Base-by-base conservation (phyloP, 2,888 invertebrate species). In the Parascotia fuliginaria region DNA sequence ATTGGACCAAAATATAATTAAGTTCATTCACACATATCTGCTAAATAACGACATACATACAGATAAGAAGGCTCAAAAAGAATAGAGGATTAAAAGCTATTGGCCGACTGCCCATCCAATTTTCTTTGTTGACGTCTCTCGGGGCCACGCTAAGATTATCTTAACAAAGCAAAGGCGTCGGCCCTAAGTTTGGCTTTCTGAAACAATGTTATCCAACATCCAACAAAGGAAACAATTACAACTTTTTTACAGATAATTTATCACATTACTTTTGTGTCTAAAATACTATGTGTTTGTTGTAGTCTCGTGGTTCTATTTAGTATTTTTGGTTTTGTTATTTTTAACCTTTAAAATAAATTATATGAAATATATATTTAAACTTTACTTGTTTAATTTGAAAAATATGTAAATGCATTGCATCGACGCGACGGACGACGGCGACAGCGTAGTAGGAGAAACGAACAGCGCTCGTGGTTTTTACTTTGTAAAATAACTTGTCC, bases 41-140 rank as follows among this genome's bases (percentile, higher is more conserved):
- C 60, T 71, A 72, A 75, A 80, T 76, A 82, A 82, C 71, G 79
- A 80, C 77, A 67, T 76, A 81, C 81, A 80, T 78, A 75, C 63
- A 83, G 88, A 88, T 87, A 89, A 86, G 77, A 74, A 80, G 81
- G 86, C 85, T 85, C 85, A 86, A 89, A 89, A 88, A 87, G 85
- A 87, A 81, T 83, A 66, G 71, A 77, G 83, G 84, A 90, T 89
- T 91, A 89, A 89, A 88, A 87, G 87, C 84, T 82, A 91, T 89
- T 90, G 90, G 89, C 89, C 80, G 83, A 79, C 87, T 90, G 90
- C 91, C 90, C 89, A 91, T 91, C 90, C 90, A 89, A 92, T 92
- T 88, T 91, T 86, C 90, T 91, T 90, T 91, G 90, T 89, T 89
- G 88, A 89, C 81, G 87, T 87, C 89, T 81, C 87, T 32, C 42